Conservation (phyloP, 1,140 invertebrate species). For the Medauroidea extradentata region DNA sequence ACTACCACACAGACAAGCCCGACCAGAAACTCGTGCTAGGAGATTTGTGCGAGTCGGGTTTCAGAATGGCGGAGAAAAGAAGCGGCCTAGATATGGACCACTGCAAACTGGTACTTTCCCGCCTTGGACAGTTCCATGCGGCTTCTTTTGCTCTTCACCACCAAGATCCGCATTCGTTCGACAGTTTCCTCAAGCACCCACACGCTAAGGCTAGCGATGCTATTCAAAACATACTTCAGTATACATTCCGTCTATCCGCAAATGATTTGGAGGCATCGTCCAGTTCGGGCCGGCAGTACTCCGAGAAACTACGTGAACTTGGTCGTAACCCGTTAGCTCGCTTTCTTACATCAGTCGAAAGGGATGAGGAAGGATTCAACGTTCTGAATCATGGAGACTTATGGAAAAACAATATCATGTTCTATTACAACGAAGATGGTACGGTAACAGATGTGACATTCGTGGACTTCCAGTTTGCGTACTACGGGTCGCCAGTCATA, state of each 20-base stretch:
- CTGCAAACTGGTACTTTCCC: neutral
- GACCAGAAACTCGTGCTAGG: neutral
- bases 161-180: neutral
- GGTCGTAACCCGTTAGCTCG: neutral
- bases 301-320: neutral
- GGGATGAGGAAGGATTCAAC: neutral
- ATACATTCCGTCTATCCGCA: neutral
- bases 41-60: slow-evolving; percentile 1
- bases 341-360: neutral
- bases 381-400: slow-evolving; percentile 21
- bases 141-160: neutral
- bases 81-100: slow-evolving; percentile 3
- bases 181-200: neutral
- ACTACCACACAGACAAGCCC: no score
- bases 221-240: no score
- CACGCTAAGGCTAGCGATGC: no score
- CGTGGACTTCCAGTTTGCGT: slow-evolving; percentile 50
- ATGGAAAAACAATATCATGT: slow-evolving; percentile 24
- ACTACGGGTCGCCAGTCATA: slow-evolving; percentile 44
- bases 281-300: neutral
- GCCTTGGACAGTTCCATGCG: neutral
- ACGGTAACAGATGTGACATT: slow-evolving; percentile 23
- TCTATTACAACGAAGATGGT: slow-evolving; percentile 15
- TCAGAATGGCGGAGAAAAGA: slow-evolving; percentile 7
- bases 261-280: neutral